These are phyloP conservation scores for Pao palembangensis DNA, from an alignment of 2,113 vertebrate species.

Conservation along the genomic window DNA sequence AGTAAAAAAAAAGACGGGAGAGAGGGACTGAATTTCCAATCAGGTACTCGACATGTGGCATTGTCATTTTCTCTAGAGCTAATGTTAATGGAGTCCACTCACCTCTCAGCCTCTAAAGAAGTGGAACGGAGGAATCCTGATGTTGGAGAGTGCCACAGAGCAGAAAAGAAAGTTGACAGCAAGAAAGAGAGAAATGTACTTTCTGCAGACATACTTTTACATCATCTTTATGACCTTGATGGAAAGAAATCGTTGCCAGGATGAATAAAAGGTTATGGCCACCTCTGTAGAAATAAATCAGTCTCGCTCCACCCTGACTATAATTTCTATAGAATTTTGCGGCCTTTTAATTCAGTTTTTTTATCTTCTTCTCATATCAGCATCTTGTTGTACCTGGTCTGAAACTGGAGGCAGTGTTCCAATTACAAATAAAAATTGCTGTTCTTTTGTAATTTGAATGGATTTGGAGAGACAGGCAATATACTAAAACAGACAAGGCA, in stretches of 20 bases:
- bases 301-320: too few relatives aligned
- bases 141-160: conserved; percentile 4
- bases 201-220: conserved; percentile 22
- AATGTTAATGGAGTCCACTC: conserved; percentile 39
- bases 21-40: conserved; percentile 37
- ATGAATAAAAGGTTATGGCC: conserved; percentile 8
- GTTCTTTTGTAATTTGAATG: too few relatives aligned
- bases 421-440: too few relatives aligned
- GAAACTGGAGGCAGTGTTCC: background rate
- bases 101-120: conserved; percentile 14
- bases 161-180: background rate
- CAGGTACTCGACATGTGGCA: conserved; percentile 47
- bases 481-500: too few relatives aligned
- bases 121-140: conserved; percentile 16
- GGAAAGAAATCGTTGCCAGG: conserved; percentile 14
- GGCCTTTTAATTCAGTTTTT: background rate
- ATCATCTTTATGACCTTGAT: conserved; percentile 33
- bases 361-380: background rate
- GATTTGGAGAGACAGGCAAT: too few relatives aligned
- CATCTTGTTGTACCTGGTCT: background rate
- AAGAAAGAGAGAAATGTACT: conserved; percentile 8
- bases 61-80: conserved; percentile 43
- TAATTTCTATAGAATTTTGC: too few relatives aligned
- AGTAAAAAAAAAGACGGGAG: conserved; percentile 9
- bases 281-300: conserved; percentile 8